Evolutionary conservation across 2,888 invertebrate species (phyloP).

Genomic region (Ernsta delagoae): DNA sequence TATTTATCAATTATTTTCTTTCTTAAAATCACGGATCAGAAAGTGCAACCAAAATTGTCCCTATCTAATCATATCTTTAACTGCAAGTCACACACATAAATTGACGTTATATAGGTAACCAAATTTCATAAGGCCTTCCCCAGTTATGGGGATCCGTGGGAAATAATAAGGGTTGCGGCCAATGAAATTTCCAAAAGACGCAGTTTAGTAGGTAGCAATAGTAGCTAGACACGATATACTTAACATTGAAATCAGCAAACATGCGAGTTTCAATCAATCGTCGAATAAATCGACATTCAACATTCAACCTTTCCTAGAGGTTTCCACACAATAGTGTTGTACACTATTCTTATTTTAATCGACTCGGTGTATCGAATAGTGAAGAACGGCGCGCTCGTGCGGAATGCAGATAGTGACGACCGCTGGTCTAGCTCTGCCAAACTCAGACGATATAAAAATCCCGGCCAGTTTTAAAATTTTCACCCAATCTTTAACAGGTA

Average conservation of each 20-base stretch:
- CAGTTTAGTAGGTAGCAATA: no score
- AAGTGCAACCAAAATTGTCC: no score
- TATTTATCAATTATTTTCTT: no score
- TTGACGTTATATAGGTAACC: no score
- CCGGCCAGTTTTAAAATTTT: conserved; percentile 70
- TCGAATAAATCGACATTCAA: conserved; percentile 49
- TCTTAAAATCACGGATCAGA: no score
- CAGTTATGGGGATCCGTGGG: no score
- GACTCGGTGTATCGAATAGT: conserved; percentile 72
- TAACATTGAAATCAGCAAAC: neutral
- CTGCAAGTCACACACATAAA: no score
- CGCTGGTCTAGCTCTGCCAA: conserved; percentile 57
- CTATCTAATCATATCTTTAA: no score
- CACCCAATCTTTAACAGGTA: neutral
- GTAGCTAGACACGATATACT: no score
- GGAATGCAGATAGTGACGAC: conserved; percentile 81
- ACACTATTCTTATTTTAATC: conserved; percentile 80
- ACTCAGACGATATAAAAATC: conserved; percentile 61
- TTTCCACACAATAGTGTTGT: conserved; percentile 66
- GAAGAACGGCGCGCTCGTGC: conserved; percentile 73
- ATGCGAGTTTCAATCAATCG: conserved; percentile 20
- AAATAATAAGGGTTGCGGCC: no score
- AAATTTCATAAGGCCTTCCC: no score
- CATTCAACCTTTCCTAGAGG: conserved; percentile 59
- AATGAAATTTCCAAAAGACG: no score